A percentile compares a stretch with the other conserved stretches of the same genome.
Evolutionary conservation across 2,113 vertebrate species (phyloP).

Genomic region (Nettapus auritus): DNA sequence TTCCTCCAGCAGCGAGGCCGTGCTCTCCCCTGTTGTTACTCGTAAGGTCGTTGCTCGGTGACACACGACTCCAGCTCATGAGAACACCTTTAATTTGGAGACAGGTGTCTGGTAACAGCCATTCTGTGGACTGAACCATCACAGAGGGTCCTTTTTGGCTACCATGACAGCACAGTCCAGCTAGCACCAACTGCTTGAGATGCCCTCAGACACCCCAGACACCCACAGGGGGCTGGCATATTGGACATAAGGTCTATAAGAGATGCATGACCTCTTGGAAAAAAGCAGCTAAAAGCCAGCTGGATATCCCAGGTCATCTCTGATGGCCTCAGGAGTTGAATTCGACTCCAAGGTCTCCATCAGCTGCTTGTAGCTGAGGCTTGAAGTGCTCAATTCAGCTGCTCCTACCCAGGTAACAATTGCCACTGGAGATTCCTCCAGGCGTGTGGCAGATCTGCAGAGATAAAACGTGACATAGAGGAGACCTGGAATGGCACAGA

Average conservation of each 20-base stretch:
- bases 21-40: neutral
- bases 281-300: neutral
- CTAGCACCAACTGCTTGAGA: neutral
- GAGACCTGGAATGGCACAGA: neutral
- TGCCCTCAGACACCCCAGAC: neutral
- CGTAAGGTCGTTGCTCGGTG: neutral
- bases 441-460: too few relatives aligned
- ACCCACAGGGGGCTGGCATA: rapidly evolving
- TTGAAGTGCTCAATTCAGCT: neutral
- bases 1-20: neutral
- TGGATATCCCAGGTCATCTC: neutral
- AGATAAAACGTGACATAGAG: neutral
- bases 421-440: neutral
- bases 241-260: neutral
- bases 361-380: neutral
- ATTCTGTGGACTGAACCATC: neutral
- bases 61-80: neutral
- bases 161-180: neutral
- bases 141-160: neutral
- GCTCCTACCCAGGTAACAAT: neutral
- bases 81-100: neutral
- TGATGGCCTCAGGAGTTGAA: neutral
- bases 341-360: neutral
- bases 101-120: neutral
- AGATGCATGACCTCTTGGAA: neutral